phyloP scores from a whole-genome alignment of 2,888 invertebrate genomes.

The Aelia acuminata region DNA sequence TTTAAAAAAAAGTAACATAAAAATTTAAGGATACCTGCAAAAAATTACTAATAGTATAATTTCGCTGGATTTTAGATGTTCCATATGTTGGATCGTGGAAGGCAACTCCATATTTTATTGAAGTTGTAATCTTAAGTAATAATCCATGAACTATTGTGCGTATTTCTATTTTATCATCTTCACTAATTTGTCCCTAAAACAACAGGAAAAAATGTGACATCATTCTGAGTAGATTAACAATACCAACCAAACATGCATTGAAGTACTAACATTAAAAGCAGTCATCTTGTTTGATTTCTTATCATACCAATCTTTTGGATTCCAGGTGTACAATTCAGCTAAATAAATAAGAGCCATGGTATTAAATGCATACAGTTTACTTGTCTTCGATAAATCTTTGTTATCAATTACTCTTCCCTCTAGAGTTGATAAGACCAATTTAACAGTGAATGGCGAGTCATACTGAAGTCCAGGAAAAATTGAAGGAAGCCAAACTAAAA shows the following conservation, averaged over 20 bases:
- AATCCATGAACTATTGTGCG: conserved; percentile 74
- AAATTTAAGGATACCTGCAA: conserved; percentile 53
- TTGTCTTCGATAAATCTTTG: conserved; percentile 59
- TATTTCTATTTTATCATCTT: conserved; percentile 57
- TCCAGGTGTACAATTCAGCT: conserved; percentile 60
- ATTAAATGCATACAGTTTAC: conserved; percentile 62
- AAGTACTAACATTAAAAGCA: conserved; percentile 22
- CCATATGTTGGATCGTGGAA: conserved; percentile 78
- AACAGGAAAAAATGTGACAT: not conserved
- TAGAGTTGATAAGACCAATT: conserved; percentile 61
- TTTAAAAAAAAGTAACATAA: not conserved
- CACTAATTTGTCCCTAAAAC: conserved; percentile 44
- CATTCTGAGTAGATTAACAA: not conserved
- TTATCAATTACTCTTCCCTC: conserved; percentile 60
- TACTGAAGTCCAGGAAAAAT: conserved; percentile 62
- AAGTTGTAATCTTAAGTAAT: conserved; percentile 81
- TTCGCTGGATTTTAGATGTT: conserved; percentile 58
- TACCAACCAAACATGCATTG: not conserved
- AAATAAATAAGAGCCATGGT: conserved; percentile 56
- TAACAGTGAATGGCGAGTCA: conserved; percentile 59
- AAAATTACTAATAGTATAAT: conserved; percentile 60
- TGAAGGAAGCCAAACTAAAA: conserved; percentile 61
- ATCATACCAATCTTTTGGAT: conserved; percentile 60
- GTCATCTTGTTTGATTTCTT: conserved; percentile 16
- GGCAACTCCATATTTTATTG: conserved; percentile 82